These are phyloP conservation scores for Drosophila kepulauana DNA, from an alignment of 1,140 invertebrate species.

Conservation along the genomic window DNA sequence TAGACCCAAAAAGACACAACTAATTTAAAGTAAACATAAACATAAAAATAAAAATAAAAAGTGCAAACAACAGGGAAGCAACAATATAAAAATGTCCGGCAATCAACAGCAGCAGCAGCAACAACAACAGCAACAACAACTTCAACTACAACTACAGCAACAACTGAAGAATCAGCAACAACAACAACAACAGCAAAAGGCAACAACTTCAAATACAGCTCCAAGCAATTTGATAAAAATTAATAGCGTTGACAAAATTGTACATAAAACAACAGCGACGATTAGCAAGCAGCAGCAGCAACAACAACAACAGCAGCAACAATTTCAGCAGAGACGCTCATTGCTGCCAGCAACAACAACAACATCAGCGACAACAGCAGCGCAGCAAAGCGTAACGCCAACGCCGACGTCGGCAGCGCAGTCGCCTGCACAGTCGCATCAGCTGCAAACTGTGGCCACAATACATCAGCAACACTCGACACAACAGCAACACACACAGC, in stretches of 20 bases:
- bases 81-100: conserved; percentile 76
- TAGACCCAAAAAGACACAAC: conserved; percentile 41
- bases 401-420: conserved; percentile 55
- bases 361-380: conserved; percentile 46
- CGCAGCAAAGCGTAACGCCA: conserved; percentile 64
- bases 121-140: conserved; percentile 59
- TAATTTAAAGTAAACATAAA: conserved; percentile 23
- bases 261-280: conserved; percentile 62
- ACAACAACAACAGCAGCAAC: conserved; percentile 61
- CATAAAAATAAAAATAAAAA: conserved; percentile 48
- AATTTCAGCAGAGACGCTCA: conserved; percentile 66
- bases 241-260: conserved; percentile 78
- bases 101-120: conserved; percentile 76
- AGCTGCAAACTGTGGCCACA: conserved; percentile 82
- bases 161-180: conserved; percentile 41
- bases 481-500: conserved; percentile 60
- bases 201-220: conserved; percentile 37
- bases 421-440: conserved; percentile 63
- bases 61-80: conserved; percentile 70
- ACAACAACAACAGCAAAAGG: conserved; percentile 42
- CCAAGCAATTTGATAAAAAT: conserved; percentile 73
- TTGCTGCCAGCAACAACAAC: conserved; percentile 62
- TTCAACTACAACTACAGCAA: conserved; percentile 21
- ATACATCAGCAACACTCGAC: conserved; percentile 80
- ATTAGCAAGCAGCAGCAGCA: conserved; percentile 72